Base-by-base conservation (phyloP, 2,888 invertebrate genomes). In the Leptopilina drosophilae region DNA sequence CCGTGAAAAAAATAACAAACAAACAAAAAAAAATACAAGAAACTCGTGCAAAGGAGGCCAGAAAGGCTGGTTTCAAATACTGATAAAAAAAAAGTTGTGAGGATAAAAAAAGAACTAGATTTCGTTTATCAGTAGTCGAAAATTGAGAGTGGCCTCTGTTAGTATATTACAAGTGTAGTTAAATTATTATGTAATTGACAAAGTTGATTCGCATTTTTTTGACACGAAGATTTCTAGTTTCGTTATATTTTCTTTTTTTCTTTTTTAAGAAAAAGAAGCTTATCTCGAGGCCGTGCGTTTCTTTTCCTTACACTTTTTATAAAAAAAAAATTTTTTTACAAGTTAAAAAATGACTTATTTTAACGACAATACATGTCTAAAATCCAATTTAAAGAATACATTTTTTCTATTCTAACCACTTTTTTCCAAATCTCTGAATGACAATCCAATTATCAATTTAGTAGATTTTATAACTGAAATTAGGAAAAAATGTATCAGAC, bases 31-130 rank as follows among this genome's bases (percentile, higher is more conserved):
- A 42, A 42, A 42, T 42, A 42, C 42, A 42, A 56, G 56, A 73
- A 53, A 73, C 53, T 82, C 82, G 76, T 80, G 76, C 76, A 78
- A 42, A 79, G 56, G 40, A 73, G 53, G 56, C n/a, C 14, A 33
- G 73, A 56, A 67, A 73, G 73, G 56, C 26, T 73, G 56, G 56
- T 33, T 33, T 73, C 33, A 40, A 73, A 20, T 73, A 73, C 73
- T 73, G 73, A 73, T 73, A 73, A 73, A 40, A 73, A 53, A 20
- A 69, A 14, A 33, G 15, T 12, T 53, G 77, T 65, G 69, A 75
- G 26, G 62, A 11, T 53, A 12, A 64, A 26, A 77, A 8, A 46
- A 76, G 59, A 64, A 12, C 46, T 64, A 33, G 78, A 49, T 49
- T 46, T 5, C 33, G 49, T 56, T 73, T 59, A 73, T 73, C 73